Conservation (phyloP, 2,888 invertebrate genomes). For the Nomada hirtipes region DNA sequence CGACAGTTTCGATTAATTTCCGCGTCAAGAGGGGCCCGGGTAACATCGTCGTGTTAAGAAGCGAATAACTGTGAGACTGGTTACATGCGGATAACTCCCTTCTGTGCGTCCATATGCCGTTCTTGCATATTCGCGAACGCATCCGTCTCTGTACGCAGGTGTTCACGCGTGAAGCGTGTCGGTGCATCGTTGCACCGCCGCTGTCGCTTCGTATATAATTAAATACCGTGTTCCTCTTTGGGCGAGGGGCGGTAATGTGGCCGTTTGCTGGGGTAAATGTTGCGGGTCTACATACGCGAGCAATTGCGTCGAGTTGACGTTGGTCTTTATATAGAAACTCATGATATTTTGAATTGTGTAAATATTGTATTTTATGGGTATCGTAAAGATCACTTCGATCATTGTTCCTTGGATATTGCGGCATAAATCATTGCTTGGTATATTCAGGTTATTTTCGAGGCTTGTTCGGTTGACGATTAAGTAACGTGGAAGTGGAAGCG, state of each 20-base stretch:
- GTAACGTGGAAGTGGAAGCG: too few species aligned
- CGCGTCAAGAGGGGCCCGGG: background rate
- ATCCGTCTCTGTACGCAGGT: constrained; percentile 42
- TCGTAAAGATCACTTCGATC: background rate
- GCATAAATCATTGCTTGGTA: too few species aligned
- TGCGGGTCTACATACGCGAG: background rate
- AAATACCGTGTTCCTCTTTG: constrained; percentile 11
- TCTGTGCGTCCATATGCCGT: constrained; percentile 30
- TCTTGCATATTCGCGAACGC: constrained; percentile 9
- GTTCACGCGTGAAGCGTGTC: constrained; percentile 53
- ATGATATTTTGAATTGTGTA: too few species aligned
- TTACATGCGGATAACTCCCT: constrained; percentile 12
- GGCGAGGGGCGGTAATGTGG: background rate
- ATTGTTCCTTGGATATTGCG: background rate
- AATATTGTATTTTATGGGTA: background rate
- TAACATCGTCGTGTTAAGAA: constrained; percentile 24
- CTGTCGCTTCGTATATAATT: constrained; percentile 13
- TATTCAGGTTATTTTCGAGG: too few species aligned
- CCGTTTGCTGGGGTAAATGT: constrained; percentile 9
- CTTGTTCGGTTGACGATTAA: too few species aligned
- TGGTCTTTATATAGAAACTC: background rate
- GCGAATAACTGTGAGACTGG: background rate
- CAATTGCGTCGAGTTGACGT: background rate
- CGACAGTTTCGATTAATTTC: constrained; percentile 12
- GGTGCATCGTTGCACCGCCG: constrained; percentile 2